Conservation (phyloP, 2,113 vertebrate genomes). For the Hystrix cristata region DNA sequence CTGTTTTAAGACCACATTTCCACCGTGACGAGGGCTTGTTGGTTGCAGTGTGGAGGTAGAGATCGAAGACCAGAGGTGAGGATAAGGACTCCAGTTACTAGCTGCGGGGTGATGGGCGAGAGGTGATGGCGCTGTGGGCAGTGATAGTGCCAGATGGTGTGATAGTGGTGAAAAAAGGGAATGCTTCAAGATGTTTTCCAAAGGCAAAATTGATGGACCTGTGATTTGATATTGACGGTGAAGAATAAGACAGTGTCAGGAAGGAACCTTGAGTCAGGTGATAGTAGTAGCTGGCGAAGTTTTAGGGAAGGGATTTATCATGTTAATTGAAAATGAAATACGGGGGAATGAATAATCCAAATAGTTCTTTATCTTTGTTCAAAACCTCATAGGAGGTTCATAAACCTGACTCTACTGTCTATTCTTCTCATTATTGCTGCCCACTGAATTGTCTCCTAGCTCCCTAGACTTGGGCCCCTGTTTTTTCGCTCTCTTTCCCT, state of each 20-base stretch:
- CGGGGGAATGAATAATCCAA: neutral
- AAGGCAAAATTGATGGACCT: neutral
- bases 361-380: neutral
- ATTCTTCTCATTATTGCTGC: neutral
- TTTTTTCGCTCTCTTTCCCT: neutral
- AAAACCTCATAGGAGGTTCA: neutral
- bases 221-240: neutral
- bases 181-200: neutral
- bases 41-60: neutral
- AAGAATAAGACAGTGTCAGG: neutral
- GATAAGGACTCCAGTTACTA: neutral
- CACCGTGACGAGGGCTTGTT: neutral
- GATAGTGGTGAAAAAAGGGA: too few species aligned
- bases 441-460: neutral
- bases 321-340: neutral
- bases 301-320: neutral
- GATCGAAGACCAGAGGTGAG: too few species aligned
- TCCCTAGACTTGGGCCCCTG: neutral
- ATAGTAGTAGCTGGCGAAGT: neutral
- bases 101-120: neutral
- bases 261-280: neutral
- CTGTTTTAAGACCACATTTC: neutral
- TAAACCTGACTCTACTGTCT: neutral
- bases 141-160: rapidly evolving
- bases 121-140: too few species aligned